A percentile compares a stretch with the other conserved stretches of the same genome.
These are phyloP conservation scores for Tetragonula carbonaria DNA, from an alignment of 2,888 invertebrate species.

Conservation along the genomic window DNA sequence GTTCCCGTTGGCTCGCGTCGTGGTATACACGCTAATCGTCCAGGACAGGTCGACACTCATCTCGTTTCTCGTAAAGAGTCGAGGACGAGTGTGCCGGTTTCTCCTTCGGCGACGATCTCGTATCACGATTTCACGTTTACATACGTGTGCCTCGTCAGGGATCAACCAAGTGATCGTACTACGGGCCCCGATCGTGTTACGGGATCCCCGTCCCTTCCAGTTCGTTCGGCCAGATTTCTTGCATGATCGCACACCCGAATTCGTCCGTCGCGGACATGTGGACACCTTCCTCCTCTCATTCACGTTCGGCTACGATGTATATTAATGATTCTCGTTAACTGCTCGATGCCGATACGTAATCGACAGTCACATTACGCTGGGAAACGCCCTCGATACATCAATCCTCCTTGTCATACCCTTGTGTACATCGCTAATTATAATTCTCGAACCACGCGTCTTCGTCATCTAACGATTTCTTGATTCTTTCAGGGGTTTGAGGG, in stretches of 20 bases:
- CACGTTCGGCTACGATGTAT: slow-evolving; percentile 16
- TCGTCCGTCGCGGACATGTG: slow-evolving; percentile 62
- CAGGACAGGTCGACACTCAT: slow-evolving; percentile 80
- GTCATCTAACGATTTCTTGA: background rate
- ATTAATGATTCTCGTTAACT: slow-evolving; percentile 53
- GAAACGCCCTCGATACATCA: slow-evolving; percentile 20
- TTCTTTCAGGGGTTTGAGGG: too few species aligned
- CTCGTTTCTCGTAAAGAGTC: slow-evolving; percentile 64
- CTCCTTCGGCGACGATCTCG: slow-evolving; percentile 55
- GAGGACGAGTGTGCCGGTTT: slow-evolving; percentile 68
- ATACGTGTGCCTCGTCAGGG: slow-evolving; percentile 59
- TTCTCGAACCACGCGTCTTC: background rate
- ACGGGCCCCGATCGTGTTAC: slow-evolving; percentile 76
- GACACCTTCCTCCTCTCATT: slow-evolving; percentile 57
- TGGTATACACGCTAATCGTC: slow-evolving; percentile 80
- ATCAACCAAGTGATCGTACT: slow-evolving; percentile 68
- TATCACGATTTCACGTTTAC: slow-evolving; percentile 78
- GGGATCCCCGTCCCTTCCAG: slow-evolving; percentile 79
- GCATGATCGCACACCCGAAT: slow-evolving; percentile 78
- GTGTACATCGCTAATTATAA: background rate
- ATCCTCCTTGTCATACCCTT: background rate
- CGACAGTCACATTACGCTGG: slow-evolving; percentile 30
- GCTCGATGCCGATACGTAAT: slow-evolving; percentile 20
- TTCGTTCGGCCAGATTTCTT: slow-evolving; percentile 80
- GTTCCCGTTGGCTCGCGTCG: slow-evolving; percentile 70